These are phyloP conservation scores for Tetragnatha versicolor DNA, from an alignment of 1,140 invertebrate genomes.

Conservation along the genomic window DNA sequence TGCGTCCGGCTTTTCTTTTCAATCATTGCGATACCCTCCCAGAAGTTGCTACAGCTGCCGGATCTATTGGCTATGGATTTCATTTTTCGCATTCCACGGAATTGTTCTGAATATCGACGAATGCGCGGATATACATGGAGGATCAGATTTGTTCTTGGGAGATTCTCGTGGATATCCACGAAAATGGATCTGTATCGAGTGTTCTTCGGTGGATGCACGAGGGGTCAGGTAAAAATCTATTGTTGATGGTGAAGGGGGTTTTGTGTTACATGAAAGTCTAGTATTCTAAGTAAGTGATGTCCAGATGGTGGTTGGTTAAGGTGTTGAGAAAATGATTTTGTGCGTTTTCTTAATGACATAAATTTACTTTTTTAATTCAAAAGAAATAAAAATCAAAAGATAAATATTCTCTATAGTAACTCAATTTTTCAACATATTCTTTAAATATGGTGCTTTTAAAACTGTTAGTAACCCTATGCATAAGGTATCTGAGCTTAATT, in stretches of 20 bases:
- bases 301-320: no score
- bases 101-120: conserved; percentile 26
- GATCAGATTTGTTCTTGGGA: conserved; percentile 5
- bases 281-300: no score
- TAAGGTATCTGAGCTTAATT: no score
- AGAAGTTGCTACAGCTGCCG: conserved; percentile 14
- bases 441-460: no score
- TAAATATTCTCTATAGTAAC: no score
- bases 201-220: neutral
- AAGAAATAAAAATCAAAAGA: no score
- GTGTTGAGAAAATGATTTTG: no score
- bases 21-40: conserved; percentile 32
- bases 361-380: no score
- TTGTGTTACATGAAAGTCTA: no score
- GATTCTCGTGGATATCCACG: neutral
- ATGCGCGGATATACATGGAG: neutral
- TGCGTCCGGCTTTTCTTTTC: conserved; percentile 31
- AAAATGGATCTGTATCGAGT: neutral
- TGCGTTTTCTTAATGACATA: no score
- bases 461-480: no score
- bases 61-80: conserved; percentile 47
- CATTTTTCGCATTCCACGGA: conserved; percentile 20
- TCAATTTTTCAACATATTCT: no score
- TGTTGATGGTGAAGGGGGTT: neutral
- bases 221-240: conserved; percentile 5